Conservation (phyloP, 2,888 invertebrate species). For the Apeira syringaria region DNA sequence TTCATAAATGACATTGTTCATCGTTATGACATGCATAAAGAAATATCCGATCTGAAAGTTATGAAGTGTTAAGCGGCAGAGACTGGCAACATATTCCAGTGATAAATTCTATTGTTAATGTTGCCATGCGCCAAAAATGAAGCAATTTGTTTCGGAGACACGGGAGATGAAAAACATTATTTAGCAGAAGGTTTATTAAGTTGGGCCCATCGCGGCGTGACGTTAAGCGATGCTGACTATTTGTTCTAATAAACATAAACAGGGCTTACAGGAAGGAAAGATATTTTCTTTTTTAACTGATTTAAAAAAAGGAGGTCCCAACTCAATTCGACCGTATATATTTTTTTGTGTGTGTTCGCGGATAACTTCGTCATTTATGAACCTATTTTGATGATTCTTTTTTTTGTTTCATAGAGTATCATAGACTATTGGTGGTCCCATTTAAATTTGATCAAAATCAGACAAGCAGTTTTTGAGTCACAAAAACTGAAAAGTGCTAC, state of each 20-base stretch:
- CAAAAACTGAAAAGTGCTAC: too few relatives aligned
- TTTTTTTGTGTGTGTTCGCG: too few relatives aligned
- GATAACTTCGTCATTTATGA: too few relatives aligned
- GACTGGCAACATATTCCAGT: conserved; percentile 56
- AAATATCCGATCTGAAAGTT: neutral
- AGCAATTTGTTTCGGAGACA: conserved; percentile 74
- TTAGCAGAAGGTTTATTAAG: conserved; percentile 69
- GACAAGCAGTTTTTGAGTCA: too few relatives aligned
- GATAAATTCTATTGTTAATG: conserved; percentile 72
- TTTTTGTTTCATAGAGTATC: too few relatives aligned
- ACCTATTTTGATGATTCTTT: too few relatives aligned
- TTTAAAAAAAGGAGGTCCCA: too few relatives aligned
- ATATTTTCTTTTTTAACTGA: too few relatives aligned
- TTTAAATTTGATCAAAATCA: too few relatives aligned
- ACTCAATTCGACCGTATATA: too few relatives aligned
- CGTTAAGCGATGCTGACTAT: conserved; percentile 29
- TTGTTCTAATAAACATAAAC: conserved; percentile 24
- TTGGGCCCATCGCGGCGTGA: conserved; percentile 34
- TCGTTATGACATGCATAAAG: neutral
- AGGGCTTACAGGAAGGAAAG: conserved; percentile 5
- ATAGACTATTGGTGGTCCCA: too few relatives aligned
- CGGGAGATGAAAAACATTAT: conserved; percentile 78
- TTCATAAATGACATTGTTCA: too few relatives aligned
- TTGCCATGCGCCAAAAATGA: conserved; percentile 66
- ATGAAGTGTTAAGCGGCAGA: conserved; percentile 48